phyloP scores from a whole-genome alignment of 2,113 vertebrate species.

The Corythornis vintsioides region DNA sequence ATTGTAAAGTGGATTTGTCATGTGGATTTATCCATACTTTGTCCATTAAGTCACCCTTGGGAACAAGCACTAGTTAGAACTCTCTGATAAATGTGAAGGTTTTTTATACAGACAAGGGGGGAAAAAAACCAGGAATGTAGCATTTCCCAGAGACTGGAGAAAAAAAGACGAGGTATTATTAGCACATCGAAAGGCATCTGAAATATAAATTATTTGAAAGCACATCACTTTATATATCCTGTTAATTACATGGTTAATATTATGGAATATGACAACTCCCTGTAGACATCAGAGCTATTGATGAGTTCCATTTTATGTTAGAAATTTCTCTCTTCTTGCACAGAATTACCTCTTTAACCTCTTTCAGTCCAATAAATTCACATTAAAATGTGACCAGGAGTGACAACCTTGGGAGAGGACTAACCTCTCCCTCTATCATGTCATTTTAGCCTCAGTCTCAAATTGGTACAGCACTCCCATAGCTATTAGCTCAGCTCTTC shows the following conservation, averaged over 20 bases:
- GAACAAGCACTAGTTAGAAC: conserved; percentile 57
- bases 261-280: conserved; percentile 48
- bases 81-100: conserved; percentile 42
- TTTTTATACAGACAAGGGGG: not conserved
- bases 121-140: not conserved
- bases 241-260: conserved; percentile 57
- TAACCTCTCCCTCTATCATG: conserved; percentile 63
- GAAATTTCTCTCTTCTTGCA: conserved; percentile 42
- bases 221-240: conserved; percentile 34
- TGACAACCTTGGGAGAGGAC: conserved; percentile 38
- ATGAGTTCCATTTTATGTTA: conserved; percentile 24
- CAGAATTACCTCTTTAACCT: conserved; percentile 41
- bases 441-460: conserved; percentile 52
- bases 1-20: conserved; percentile 48
- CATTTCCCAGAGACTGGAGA: not conserved
- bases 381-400: conserved; percentile 62
- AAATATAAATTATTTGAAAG: conserved; percentile 57
- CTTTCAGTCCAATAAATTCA: conserved; percentile 61
- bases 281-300: conserved; percentile 21
- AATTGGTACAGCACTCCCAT: conserved; percentile 39
- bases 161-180: conserved; percentile 29
- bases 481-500: conserved; percentile 45
- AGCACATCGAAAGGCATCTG: conserved; percentile 14
- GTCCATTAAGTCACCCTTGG: conserved; percentile 75
- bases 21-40: conserved; percentile 70